These are phyloP conservation scores for Drosophila aldrichi DNA, from an alignment of 2,888 invertebrate genomes.

Conservation along the genomic window DNA sequence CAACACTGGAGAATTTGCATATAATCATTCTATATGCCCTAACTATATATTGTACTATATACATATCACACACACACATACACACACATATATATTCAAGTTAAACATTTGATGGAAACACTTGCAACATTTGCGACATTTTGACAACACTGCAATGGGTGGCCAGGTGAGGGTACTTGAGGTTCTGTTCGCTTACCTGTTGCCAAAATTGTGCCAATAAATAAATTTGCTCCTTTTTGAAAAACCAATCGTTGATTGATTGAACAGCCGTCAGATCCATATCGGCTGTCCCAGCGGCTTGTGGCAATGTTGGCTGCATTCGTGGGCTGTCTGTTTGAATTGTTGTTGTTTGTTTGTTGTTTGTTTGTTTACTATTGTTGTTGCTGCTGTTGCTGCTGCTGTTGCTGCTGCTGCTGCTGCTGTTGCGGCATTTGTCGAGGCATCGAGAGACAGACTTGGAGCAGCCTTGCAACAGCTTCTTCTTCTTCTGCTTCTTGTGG, in stretches of 20 bases:
- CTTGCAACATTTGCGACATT: not conserved
- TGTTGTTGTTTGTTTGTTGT: slow-evolving; percentile 24
- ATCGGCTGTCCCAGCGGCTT: slow-evolving; percentile 90
- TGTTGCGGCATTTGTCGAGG: slow-evolving; percentile 35
- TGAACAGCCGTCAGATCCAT: slow-evolving; percentile 97
- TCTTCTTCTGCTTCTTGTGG: not conserved
- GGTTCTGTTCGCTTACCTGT: slow-evolving; percentile 90
- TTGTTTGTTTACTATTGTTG: slow-evolving; percentile 13
- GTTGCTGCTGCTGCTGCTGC: slow-evolving; percentile 6
- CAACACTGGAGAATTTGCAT: too few species aligned
- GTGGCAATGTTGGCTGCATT: slow-evolving; percentile 93
- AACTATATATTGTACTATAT: too few species aligned
- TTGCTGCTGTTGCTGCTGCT: slow-evolving; percentile 20
- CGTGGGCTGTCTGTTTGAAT: slow-evolving; percentile 83
- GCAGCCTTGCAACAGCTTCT: slow-evolving; percentile 8
- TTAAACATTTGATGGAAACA: too few species aligned
- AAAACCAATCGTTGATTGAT: slow-evolving; percentile 96
- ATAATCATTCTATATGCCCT: too few species aligned
- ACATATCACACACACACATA: too few species aligned
- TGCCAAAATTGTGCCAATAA: slow-evolving; percentile 98
- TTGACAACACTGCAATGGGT: not conserved
- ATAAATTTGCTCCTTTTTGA: slow-evolving; percentile 97
- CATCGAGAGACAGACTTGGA: slow-evolving; percentile 16
- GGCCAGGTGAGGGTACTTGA: too few species aligned
- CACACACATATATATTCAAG: too few species aligned